Base-by-base conservation (phyloP, 2,797 vertebrate genomes). In the Argya squamiceps region DNA sequence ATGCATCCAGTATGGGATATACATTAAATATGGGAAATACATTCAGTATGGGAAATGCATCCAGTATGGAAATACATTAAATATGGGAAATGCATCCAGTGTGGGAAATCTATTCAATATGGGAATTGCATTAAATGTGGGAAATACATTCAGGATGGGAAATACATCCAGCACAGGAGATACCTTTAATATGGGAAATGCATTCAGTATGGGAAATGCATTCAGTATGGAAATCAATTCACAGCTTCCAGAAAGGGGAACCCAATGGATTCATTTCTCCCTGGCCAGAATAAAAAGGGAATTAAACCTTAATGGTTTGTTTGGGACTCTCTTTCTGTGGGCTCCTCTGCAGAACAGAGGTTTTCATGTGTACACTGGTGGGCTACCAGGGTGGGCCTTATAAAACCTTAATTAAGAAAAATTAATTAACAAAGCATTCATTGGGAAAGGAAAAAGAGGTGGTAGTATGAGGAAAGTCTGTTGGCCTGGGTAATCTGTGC, bases 1-100 rank as follows among this genome's bases (percentile, higher is more conserved):
- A 43, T n/a, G 3, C 3, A n/a, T 7, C 1, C 1, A 44, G 1
- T n/a, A 7, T n/a, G 21, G 62, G 44, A 26, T 47, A 47, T 8
- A 0, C 3, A 36, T 11, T 1, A 2, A 34, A 2, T 10, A n/a
- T 23, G 10, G 60, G 41, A 64, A 64, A 46, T 34, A 6, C 6
- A 44, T 17, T 1, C 3, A 34, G 2, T 9, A 44, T 32, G 13
- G 39, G 30, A 44, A 44, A 44, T 39, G 39, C 39, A 39, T 39
- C 39, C 39, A 11, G n/a, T n/a, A n/a, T 37, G 37, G 37, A 37
- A 37, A 37, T 37, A 37, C 11, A 37, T 37, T 11, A 37, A 37
- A 37, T 37, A 37, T 37, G 11, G 37, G 37, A 37, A 37, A 37
- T 37, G 37, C 9, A 37, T 37, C 37, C 37, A 37, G 9, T 37